phyloP scores from a whole-genome alignment of 2,888 invertebrate genomes.

The Flexamia atlantica region DNA sequence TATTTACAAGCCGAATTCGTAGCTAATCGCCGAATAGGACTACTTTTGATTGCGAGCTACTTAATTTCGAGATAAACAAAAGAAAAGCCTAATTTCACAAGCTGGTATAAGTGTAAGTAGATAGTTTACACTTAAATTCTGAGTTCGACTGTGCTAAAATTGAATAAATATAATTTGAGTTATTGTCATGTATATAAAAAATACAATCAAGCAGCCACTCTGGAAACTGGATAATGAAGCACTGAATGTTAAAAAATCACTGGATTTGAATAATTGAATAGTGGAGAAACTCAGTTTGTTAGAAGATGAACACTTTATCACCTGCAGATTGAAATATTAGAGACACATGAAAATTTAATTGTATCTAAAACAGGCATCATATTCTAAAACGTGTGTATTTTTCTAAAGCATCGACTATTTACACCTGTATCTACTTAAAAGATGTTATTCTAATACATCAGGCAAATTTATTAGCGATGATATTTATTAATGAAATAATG shows the following conservation, averaged over 20 bases:
- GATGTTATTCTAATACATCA: too few relatives aligned
- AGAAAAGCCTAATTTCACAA: constrained; percentile 29
- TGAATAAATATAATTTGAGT: constrained; percentile 11
- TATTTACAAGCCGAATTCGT: constrained; percentile 35
- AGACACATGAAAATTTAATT: too few relatives aligned
- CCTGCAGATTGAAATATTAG: too few relatives aligned
- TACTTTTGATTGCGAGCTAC: constrained; percentile 3
- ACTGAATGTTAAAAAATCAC: constrained; percentile 29
- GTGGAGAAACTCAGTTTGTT: too few relatives aligned
- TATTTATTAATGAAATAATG: too few relatives aligned
- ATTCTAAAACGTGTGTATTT: too few relatives aligned
- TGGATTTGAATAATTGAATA: not conserved
- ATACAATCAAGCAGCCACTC: not conserved
- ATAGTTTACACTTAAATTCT: not conserved
- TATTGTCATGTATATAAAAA: constrained; percentile 33
- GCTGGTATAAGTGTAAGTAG: not conserved
- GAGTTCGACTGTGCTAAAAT: not conserved
- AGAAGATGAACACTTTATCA: too few relatives aligned
- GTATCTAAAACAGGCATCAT: too few relatives aligned
- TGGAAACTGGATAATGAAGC: not conserved
- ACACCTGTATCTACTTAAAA: too few relatives aligned
- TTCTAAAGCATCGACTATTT: too few relatives aligned
- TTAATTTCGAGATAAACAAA: constrained; percentile 16
- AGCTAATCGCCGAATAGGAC: not conserved
- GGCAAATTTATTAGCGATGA: too few relatives aligned